phyloP scores from a whole-genome alignment of 1,140 invertebrate species.

The Planococcus citri region DNA sequence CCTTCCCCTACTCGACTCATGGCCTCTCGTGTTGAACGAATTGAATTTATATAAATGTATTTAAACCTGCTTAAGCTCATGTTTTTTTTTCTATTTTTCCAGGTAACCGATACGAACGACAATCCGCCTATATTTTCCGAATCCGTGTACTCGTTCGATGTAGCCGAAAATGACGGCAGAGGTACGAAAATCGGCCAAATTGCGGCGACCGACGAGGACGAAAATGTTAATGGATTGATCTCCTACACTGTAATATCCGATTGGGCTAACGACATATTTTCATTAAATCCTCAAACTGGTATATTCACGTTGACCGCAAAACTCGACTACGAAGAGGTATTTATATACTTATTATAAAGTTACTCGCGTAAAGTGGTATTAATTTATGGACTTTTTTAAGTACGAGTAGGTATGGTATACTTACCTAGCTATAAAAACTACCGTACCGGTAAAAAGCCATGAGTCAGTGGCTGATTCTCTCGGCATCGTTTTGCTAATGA shows the following conservation, averaged over 20 bases:
- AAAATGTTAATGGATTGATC: constrained; percentile 72
- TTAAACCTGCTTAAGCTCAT: too few relatives aligned
- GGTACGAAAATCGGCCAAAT: constrained; percentile 71
- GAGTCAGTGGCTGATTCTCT: too few relatives aligned
- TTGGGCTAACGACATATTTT: constrained; percentile 89
- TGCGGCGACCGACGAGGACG: constrained; percentile 66
- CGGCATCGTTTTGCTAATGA: too few relatives aligned
- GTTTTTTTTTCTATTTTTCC: constrained; percentile 31
- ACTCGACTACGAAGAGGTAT: constrained; percentile 86
- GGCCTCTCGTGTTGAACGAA: too few relatives aligned
- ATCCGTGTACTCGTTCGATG: constrained; percentile 74
- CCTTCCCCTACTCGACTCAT: too few relatives aligned
- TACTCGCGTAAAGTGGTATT: too few relatives aligned
- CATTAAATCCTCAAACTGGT: constrained; percentile 76
- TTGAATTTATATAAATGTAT: too few relatives aligned
- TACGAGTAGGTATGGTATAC: too few relatives aligned
- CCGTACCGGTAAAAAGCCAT: too few relatives aligned
- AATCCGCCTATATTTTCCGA: constrained; percentile 80
- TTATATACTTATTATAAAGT: constrained; percentile 23
- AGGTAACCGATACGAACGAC: constrained; percentile 88
- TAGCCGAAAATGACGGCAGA: constrained; percentile 67
- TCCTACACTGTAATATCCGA: constrained; percentile 80
- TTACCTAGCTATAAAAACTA: too few relatives aligned
- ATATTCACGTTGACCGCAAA: constrained; percentile 75
- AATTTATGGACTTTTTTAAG: too few relatives aligned